Conservation (phyloP, 2,113 vertebrate genomes). For the Phoenicopterus ruber region DNA sequence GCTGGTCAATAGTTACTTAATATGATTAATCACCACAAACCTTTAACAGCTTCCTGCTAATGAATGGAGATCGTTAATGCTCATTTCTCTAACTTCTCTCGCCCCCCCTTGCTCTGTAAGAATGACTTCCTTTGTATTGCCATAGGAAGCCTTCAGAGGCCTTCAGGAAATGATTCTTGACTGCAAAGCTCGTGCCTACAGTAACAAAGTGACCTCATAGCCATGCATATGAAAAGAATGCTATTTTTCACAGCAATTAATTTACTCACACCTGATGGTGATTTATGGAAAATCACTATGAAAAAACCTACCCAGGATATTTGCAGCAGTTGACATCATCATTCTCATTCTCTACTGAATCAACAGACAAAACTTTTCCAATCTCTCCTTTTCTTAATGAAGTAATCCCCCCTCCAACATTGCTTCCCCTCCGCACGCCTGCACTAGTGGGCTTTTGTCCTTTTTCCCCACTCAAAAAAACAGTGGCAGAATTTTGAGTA, state of each 20-base stretch:
- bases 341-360: neutral
- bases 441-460: neutral
- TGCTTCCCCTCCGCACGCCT: neutral
- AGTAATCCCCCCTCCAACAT: neutral
- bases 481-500: neutral
- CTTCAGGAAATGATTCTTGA: slow-evolving; percentile 22
- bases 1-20: slow-evolving; percentile 7
- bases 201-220: neutral
- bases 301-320: neutral
- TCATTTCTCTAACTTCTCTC: neutral
- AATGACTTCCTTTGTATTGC: neutral
- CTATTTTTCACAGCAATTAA: neutral
- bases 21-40: neutral
- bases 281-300: slow-evolving; percentile 8
- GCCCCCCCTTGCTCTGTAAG: neutral
- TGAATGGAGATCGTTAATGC: neutral
- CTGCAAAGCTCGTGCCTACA: neutral
- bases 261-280: neutral
- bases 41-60: slow-evolving; percentile 26
- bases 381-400: neutral
- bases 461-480: neutral
- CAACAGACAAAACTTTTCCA: neutral
- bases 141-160: neutral
- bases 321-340: neutral
- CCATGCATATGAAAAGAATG: neutral